Base-by-base conservation (phyloP, 2,113 vertebrate genomes). In the Myocastor coypus region DNA sequence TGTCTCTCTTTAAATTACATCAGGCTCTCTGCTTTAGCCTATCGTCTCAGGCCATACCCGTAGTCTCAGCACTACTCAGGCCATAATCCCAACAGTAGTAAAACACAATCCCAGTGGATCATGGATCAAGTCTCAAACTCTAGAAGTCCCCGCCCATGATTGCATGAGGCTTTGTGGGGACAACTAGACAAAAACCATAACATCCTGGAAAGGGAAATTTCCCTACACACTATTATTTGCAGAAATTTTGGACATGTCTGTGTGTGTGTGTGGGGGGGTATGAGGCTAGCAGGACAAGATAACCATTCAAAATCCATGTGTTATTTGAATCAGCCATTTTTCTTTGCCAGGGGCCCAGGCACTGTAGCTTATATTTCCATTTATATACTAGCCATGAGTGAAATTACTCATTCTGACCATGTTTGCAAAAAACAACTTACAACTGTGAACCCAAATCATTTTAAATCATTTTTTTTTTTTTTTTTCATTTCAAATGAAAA, bases 331-430 rank as follows among this genome's bases (percentile, higher is more conserved):
- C 34, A 88, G 68, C 78, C 22, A 13, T 28, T 88, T 78, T 77
- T 52, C 8, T 73, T 73, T 93, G 75, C 61, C 34, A 87, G 85
- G 30, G 42, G 8, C 13, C 2, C 12, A 69, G 40, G 84, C 52
- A 81, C 8, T n/a, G 17, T 86, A 59, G 11, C n/a, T 78, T 88
- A 87, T 20, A 64, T 68, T 17, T 68, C 11, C 55, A 30, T 46
- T 84, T 68, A 34, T 28, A 59, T 16, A 30, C 68, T 42, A 94
- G 40, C 55, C 83, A 83, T 92, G 93, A 89, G 40, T 24, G 57
- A 63, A 77, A 46, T 94, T 84, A 78, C 30, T 94, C 46, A 86
- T 34, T 93, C 42, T 85, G 66, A 86, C 16, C 24, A n/a, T 89
- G 26, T 40, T 90, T 71, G 2, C 83, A 37, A 61, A 91, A 83